These are phyloP conservation scores for Hoplodrina blanda DNA, from an alignment of 2,888 invertebrate species.

Conservation along the genomic window DNA sequence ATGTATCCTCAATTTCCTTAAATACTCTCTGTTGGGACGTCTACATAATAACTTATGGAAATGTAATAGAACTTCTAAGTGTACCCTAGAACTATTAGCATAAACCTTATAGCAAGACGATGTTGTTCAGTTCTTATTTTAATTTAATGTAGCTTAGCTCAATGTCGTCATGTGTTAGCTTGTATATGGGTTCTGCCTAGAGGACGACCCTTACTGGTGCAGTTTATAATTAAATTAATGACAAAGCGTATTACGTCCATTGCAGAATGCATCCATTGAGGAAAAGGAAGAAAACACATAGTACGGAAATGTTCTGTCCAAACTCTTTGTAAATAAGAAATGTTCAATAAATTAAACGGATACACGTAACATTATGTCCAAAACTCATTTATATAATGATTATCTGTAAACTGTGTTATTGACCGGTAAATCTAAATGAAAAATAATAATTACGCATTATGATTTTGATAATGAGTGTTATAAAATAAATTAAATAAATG, in stretches of 20 bases:
- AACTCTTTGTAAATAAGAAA: slow-evolving; percentile 68
- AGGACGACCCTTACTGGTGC: slow-evolving; percentile 62
- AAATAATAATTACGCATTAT: slow-evolving; percentile 37
- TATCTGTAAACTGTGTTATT: slow-evolving; percentile 25
- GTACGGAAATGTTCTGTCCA: slow-evolving; percentile 82
- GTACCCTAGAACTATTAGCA: slow-evolving; percentile 67
- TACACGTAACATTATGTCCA: slow-evolving; percentile 61
- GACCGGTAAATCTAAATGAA: slow-evolving; percentile 27
- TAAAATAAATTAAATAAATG: slow-evolving; percentile 44
- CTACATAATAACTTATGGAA: slow-evolving; percentile 52
- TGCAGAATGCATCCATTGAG: slow-evolving; percentile 86
- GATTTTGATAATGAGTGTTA: slow-evolving; percentile 53
- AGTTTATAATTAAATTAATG: slow-evolving; percentile 71
- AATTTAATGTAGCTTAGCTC: slow-evolving; percentile 81
- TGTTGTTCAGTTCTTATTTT: slow-evolving; percentile 68
- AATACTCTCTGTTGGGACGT: slow-evolving; percentile 63
- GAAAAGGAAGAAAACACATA: slow-evolving; percentile 87
- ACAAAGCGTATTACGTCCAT: slow-evolving; percentile 86
- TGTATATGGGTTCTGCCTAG: slow-evolving; percentile 68
- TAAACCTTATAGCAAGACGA: slow-evolving; percentile 63
- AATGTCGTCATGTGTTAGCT: slow-evolving; percentile 85
- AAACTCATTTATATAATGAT: slow-evolving; percentile 38
- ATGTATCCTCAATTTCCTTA: slow-evolving; percentile 77
- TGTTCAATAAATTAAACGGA: slow-evolving; percentile 59
- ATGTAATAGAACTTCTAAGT: slow-evolving; percentile 67